Base-by-base conservation (phyloP, 37 sponge, comb jelly and placozoan genomes). In the Mnemiopsis leidyi region DNA sequence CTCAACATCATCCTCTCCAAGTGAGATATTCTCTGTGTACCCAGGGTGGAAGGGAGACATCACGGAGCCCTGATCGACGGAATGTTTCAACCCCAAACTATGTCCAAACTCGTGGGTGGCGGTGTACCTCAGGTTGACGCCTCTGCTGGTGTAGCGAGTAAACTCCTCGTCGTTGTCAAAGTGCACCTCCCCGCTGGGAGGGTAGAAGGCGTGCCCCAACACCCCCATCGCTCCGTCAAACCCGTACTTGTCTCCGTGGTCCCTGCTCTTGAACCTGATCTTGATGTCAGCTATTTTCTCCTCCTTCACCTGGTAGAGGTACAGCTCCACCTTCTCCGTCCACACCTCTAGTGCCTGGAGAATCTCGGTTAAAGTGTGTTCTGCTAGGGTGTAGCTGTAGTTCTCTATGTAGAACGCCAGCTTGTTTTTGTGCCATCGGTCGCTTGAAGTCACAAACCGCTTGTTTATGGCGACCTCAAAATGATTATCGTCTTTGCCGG, bases 101-200 rank as follows among this genome's bases (percentile, higher is more conserved):
- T 85, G 90, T 26, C 90, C 90, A 39, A 85, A 85, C 90, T 85
- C 90, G 26, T 85, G 90, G 39, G 48, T 61, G 35, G 90, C 90
- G 39, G 90, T 85, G 61, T 85, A 85, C 7, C 36, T 24, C 40
- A 85, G 30, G 48, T 85, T 85, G 13, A 85, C 61, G 0, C 90
- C 90, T 40, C 30, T 28, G 33, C 36, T 33, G n/a, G 61, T 26
- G 30, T 85, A 23, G 13, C 28, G 21, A 9, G 90, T 85, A 28
- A 85, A 85, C 38, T 85, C 61, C 61, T 85, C 90, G n/a, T 85
- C 90, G 48, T 85, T 85, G 90, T 85, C 90, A 85, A 85, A 85
- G 61, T 85, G 90, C 1, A 85, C 90, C 29, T 23, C 61, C 20
- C 90, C 90, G 29, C 61, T 85, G 16, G 61, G 90, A 33, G 90